Evolutionary conservation across 2,113 vertebrate species (phyloP).

Genomic region (Rhombomys opimus): DNA sequence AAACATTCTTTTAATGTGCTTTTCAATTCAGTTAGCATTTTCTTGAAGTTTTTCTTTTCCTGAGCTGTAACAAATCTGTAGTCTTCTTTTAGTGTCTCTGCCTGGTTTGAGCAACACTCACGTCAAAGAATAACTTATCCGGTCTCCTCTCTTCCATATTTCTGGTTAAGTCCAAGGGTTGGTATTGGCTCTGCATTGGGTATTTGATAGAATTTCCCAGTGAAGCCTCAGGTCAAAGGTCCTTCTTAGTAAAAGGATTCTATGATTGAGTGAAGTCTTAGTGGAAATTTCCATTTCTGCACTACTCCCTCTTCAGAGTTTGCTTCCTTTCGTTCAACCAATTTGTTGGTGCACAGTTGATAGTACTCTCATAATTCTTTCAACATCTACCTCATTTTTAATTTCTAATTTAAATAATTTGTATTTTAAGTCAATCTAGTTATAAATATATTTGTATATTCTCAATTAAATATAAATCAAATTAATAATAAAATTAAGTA

Average conservation of each 20-base stretch:
- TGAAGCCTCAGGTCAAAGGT: not conserved
- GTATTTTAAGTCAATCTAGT: not conserved
- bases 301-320: not conserved
- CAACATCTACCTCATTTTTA: not conserved
- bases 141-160: not conserved
- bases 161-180: not conserved
- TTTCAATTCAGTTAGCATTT: not conserved
- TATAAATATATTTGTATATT: not conserved
- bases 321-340: not conserved
- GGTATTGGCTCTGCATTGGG: not conserved
- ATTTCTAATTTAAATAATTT: conserved; percentile 18
- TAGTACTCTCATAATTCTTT: not conserved
- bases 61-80: not conserved
- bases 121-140: not conserved
- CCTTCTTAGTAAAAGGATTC: not conserved
- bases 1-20: not conserved
- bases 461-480: no score
- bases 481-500: no score
- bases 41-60: not conserved
- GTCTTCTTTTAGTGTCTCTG: not conserved
- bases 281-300: not conserved
- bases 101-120: not conserved
- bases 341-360: not conserved
- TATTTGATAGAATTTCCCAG: not conserved
- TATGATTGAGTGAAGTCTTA: not conserved